Conservation (phyloP, 2,888 invertebrate species). For the Thumatha senex region DNA sequence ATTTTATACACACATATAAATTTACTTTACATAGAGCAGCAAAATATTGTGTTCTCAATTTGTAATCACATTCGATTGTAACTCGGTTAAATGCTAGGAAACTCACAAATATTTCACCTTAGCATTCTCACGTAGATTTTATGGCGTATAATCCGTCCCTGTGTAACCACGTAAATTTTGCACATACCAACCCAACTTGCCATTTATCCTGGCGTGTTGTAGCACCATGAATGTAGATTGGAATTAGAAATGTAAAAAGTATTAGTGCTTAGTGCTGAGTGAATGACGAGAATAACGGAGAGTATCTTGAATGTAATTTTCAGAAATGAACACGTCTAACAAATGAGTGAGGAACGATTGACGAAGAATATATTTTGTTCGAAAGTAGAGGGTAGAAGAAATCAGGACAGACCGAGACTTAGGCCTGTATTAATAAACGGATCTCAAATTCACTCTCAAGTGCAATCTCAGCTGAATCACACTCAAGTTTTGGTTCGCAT, state of each 20-base stretch:
- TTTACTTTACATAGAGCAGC: not conserved
- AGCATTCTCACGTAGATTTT: conserved; percentile 8
- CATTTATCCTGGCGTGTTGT: conserved; percentile 18
- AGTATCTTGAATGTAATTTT: not conserved
- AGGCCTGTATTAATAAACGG: too few species aligned
- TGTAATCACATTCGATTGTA: not conserved
- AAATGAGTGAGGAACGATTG: too few species aligned
- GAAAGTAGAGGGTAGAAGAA: too few species aligned
- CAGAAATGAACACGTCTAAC: not conserved
- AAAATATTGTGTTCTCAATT: not conserved
- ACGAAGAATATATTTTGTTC: too few species aligned
- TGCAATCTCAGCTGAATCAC: too few species aligned
- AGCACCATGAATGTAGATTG: conserved; percentile 29
- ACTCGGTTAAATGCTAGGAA: not conserved
- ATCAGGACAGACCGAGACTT: too few species aligned
- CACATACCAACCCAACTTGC: conserved; percentile 18
- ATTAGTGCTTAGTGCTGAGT: conserved; percentile 4
- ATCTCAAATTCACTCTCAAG: too few species aligned
- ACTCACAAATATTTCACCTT: not conserved
- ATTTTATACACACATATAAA: too few species aligned
- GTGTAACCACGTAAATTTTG: conserved; percentile 23
- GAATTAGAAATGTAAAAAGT: conserved; percentile 23
- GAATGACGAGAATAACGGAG: not conserved
- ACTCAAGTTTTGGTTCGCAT: too few species aligned
- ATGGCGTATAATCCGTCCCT: conserved; percentile 14